These are phyloP conservation scores for Camarhynchus parvulus DNA, from an alignment of 2,113 vertebrate genomes.

Conservation along the genomic window DNA sequence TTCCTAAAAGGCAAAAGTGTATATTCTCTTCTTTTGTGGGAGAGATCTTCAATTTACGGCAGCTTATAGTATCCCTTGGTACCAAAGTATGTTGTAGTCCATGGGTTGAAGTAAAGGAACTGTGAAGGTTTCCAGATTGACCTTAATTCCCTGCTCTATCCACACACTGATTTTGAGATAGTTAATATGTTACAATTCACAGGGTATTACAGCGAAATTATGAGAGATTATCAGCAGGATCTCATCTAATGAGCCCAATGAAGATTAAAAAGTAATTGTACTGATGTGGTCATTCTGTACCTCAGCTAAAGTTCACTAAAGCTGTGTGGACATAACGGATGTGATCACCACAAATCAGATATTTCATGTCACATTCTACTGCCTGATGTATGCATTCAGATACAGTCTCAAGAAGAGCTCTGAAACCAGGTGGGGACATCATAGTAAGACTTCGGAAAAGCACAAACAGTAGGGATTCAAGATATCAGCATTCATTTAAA, in stretches of 20 bases:
- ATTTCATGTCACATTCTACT: neutral
- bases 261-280: neutral
- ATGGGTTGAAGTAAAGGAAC: neutral
- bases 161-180: neutral
- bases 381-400: neutral
- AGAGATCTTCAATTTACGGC: rapidly evolving
- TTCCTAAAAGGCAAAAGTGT: rapidly evolving
- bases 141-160: neutral
- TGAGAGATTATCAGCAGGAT: neutral
- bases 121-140: neutral
- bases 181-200: neutral
- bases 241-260: neutral
- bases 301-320: neutral
- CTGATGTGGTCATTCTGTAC: rapidly evolving
- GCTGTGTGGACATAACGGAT: neutral
- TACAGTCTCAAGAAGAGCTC: neutral
- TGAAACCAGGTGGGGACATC: neutral
- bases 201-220: neutral
- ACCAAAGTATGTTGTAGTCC: neutral
- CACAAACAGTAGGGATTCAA: neutral
- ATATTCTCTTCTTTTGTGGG: neutral
- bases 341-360: too few relatives aligned
- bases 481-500: neutral
- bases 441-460: neutral
- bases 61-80: rapidly evolving